Evolutionary conservation across 2,888 invertebrate genomes (phyloP), one percentile per base, ranked within the genome.

Genomic region (Hydropsyche betteni): DNA sequence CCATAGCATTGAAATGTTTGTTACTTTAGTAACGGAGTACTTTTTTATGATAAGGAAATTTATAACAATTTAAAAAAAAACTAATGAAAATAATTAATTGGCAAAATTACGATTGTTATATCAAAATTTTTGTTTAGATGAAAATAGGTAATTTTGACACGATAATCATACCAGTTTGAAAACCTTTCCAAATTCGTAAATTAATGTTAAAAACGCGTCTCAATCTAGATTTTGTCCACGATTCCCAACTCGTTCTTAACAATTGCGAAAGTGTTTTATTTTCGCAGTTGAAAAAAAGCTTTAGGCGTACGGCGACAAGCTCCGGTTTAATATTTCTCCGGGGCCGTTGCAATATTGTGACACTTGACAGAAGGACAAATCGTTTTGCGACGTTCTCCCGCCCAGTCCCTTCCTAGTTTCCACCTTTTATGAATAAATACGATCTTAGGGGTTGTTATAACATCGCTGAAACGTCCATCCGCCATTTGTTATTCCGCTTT

Each of bases 361-460:
- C 78, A 78, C 52, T 78, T 79, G 79, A 79, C 79, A 79, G 69
- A 75, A 76, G 76, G 77, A 79, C 78, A 79, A 79, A 79, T 79
- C 78, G 79, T 79, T 79, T 74, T 72, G 78, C 76, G 77, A 79
- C 79, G 78, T 78, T 76, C 74, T 68, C 77, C 76, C 75, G 74
- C 75, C 72, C 75, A 44, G 33, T 10, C 64, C 64, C 64, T 33
- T 36, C 64, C 6, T 10, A 33, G 12, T 77, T 76, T 69, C 76
- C 75, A 72, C 77, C 75, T 71, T 78, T 78, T 79, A 78, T 79
- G 79, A 79, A 79, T 79, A 79, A 79, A 78, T 75, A 76, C 76
- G 77, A 77, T 79, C 77, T 79, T 79, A 74, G 77, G 64, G 77
- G 79, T 74, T 77, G 77, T 75, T 76, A 77, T 79, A 76, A 74